Percentiles rank a stretch among this genome's conserved stretches.
Conservation (phyloP, 2,888 invertebrate species). For the Thecophora atra region DNA sequence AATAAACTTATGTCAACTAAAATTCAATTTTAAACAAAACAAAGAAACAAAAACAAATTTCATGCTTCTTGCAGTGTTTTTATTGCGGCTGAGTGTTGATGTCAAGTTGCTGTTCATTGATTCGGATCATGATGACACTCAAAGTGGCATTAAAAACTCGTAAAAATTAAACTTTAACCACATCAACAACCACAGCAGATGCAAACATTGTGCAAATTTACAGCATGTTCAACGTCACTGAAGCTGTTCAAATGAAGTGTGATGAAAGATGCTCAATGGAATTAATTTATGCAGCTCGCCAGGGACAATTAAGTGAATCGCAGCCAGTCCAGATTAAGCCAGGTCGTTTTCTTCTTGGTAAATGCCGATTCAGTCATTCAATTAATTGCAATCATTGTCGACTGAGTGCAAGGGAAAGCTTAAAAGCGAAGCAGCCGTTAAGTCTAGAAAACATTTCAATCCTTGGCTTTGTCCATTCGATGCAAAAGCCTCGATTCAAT, state of each 20-base stretch:
- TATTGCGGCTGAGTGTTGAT: too few species aligned
- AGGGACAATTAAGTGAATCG: neutral
- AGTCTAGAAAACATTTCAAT: too few species aligned
- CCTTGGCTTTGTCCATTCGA: too few species aligned
- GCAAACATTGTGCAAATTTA: neutral
- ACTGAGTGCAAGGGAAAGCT: too few species aligned
- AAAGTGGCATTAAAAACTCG: neutral
- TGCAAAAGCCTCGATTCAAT: too few species aligned
- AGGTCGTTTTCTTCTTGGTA: neutral
- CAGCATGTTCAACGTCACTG: neutral
- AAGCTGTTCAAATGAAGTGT: neutral
- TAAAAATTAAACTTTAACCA: neutral
- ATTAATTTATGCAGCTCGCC: neutral
- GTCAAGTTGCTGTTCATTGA: too few species aligned
- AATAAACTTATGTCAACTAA: too few species aligned
- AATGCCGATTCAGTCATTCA: neutral
- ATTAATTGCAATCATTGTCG: neutral
- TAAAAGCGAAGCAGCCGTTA: too few species aligned
- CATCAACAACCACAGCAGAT: neutral
- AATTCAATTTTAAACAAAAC: neutral
- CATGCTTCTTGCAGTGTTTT: too few species aligned
- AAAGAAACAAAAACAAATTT: neutral
- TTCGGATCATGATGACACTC: neutral
- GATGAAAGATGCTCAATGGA: neutral
- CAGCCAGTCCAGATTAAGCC: neutral